Base-by-base conservation (phyloP, 2,888 invertebrate species). In the Xestia sexstrigata region DNA sequence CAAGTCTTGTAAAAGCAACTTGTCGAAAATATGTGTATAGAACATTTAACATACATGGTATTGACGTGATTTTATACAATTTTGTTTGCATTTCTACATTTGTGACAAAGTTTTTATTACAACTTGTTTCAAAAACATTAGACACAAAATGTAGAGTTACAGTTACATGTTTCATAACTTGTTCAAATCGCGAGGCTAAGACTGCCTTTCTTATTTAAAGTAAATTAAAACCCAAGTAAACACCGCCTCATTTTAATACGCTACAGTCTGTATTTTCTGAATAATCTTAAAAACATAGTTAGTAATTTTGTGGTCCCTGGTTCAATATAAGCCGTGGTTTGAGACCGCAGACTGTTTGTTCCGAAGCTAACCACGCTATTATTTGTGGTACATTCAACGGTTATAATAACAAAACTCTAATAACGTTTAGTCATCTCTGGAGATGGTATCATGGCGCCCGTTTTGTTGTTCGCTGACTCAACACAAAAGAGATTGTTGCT, bases 341-440 rank as follows among this genome's bases (percentile, higher is more conserved):
- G 52, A 69, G 52, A 80, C 86, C 79, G 75, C 83, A 83, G 35
- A 52, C 69, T 70, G 39, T 71, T 62, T 66, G 60, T 70, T 65
- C 45, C 23, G 20, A 26, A 71, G 76, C 80, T 70, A 80, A 47
- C 66, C 55, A 49, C 13, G 76, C 73, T 74, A n/a, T 69, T 83
- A 83, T 78, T 87, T 79, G 81, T 65, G 75, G 81, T 23, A n/a
- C 70, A 83, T 85, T 71, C 60, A 81, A 70, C 60, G 74, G 69
- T 77, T 78, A 74, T 81, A 77, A 73, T 80, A 74, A 69, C 78
- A 80, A 68, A 58, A 60, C 75, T 65, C 15, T 49, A 63, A 67
- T 79, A 74, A 55, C 67, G 81, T 74, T 74, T 67, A 81, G 84
- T 69, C 74, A 79, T 81, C 82, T 81, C 49, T 42, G 58, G 58